Base-by-base conservation (phyloP, 2,797 vertebrate species). In the Microchirus variegatus region DNA sequence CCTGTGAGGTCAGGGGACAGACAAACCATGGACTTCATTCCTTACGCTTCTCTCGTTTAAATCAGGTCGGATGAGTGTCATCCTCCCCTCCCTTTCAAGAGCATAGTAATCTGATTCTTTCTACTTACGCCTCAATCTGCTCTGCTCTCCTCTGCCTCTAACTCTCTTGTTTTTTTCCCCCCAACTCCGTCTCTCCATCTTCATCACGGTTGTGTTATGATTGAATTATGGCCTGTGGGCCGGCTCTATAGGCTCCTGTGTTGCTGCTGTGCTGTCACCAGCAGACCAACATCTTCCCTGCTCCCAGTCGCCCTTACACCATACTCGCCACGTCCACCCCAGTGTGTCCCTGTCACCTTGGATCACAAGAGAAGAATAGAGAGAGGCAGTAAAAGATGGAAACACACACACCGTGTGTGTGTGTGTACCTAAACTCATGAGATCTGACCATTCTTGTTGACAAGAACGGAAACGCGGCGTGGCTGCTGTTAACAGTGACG, bases 31-130 rank as follows among this genome's bases (percentile, higher is more conserved):
- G 85, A 89, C 77, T 83, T 81, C 79, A 85, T 91, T 92, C 86
- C 86, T 92, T 90, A 90, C 85, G 90, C 91, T 92, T 89, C 86
- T 89, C 89, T 90, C 89, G 73, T 76, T 89, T 84, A 81, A 90
- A 91, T 92, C 89, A 89, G 85, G 83, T 92, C 76, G 55, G 80
- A 89, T 92, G 82, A 92, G 83, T 90, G 86, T 93, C 91, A 93
- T 80, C 80, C 71, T 71, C 64, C 70, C 64, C 55, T 72, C 82
- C 73, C 73, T 70, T 89, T 81, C 83, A 87, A 84, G 66, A 81
- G 69, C 75, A 83, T 84, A 77, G 77, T 89, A 90, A 90, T 89
- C 68, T 82, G 85, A 91, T 89, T 91, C 81, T 82, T 81, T 82
- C 78, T 80, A 74, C 77, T 87, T 11, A 56, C 86, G 80, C 77